Base-by-base conservation (phyloP, 2,113 vertebrate genomes). In the Microtus oregoni region DNA sequence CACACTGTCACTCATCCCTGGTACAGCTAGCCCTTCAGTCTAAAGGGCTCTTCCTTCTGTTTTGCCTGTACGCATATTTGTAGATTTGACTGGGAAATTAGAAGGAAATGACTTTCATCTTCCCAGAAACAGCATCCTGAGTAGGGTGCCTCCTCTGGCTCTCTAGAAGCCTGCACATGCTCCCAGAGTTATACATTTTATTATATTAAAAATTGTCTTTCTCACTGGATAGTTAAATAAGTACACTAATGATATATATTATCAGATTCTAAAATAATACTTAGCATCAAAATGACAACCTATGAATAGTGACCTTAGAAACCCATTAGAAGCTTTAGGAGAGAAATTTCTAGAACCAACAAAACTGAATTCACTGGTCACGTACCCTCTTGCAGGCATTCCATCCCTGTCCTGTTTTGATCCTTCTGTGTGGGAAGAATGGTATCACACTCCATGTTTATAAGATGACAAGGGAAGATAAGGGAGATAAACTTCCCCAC, bases 221-320 rank as follows among this genome's bases (percentile, higher is more conserved):
- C 20, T 32, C 13, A 82, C 5, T n/a, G 67, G 9, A 58, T 52
- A 92, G 67, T 61, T 72, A 86, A 58, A 61, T 41, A 79, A 50
- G 8, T n/a, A 52, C 86, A 92, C 5, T 79, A 63, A 72, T 35
- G 76, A 70, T 20, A 3, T 72, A 22, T 41, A 19, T 47, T 3
- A 12, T 3, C 50, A 79, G 4, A 76, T 55, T 85, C 73, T 75
- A 89, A 95, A 91, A 67, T 91, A 72, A 92, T 13, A 76, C 32
- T 47, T 81, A 65, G 26, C 30, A 63, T 3, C 86, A 38, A 22
- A 79, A 3, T 8, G 41, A 88, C 61, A 24, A 44, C 68, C 92
- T 76, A 13, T 89, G 22, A 91, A 88, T 20, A 14, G 20, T 12
- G 8, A 28, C 50, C 50, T 88, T 5, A 35, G 13, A 95, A 89